Conservation (phyloP, 2,797 vertebrate genomes). For the Salarias fasciatus region DNA sequence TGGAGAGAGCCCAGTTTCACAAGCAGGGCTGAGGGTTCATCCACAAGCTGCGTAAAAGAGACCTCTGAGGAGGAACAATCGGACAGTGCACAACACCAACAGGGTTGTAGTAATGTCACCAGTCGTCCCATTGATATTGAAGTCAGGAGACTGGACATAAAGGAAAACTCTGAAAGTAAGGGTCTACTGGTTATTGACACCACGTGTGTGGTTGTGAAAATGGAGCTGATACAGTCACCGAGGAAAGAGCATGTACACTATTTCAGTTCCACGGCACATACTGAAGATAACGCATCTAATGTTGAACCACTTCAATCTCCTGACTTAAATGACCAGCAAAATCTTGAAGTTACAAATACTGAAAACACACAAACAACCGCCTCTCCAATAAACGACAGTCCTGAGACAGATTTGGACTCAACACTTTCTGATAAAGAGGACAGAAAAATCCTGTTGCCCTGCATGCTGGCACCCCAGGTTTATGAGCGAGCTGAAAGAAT, state of each 20-base stretch:
- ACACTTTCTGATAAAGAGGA: constrained; percentile 17
- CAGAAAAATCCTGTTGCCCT: constrained; percentile 16
- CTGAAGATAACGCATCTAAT: constrained; percentile 31
- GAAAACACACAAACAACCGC: constrained; percentile 23
- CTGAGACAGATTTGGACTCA: constrained; percentile 14
- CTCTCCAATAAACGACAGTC: constrained; percentile 3
- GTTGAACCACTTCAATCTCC: neutral
- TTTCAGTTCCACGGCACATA: constrained; percentile 36
- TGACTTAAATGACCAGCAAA: constrained; percentile 22
- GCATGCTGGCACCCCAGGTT: constrained; percentile 20
- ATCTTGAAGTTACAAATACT: constrained; percentile 27
- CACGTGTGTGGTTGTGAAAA: constrained; percentile 78
- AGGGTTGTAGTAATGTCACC: constrained; percentile 3
- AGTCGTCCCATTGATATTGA: constrained; percentile 39
- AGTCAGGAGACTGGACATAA: constrained; percentile 43
- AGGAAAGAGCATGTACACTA: constrained; percentile 78
- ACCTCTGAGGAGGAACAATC: constrained; percentile 33
- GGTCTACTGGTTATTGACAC: constrained; percentile 72
- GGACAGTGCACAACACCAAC: constrained; percentile 5
- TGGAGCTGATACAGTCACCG: constrained; percentile 74
- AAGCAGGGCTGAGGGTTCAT: constrained; percentile 36
- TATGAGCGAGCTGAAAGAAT: constrained; percentile 66
- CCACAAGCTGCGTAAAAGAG: constrained; percentile 17
- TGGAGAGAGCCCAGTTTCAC: constrained; percentile 80
- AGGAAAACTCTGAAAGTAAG: constrained; percentile 43